Percentiles rank a stretch among this genome's conserved stretches.
phyloP scores from a whole-genome alignment of 2,888 invertebrate species.

The Oligia latruncula region DNA sequence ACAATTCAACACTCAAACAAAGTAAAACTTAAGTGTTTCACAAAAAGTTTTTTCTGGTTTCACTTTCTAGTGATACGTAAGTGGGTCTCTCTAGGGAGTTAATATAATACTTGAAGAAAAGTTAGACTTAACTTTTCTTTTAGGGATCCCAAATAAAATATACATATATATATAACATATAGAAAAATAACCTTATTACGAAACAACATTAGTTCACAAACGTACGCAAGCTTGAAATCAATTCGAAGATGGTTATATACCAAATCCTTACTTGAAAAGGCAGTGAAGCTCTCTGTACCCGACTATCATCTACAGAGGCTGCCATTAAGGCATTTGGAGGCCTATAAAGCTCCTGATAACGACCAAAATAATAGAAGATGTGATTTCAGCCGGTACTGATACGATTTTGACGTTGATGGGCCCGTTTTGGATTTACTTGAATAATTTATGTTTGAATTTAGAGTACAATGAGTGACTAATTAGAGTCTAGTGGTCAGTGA shows the following conservation, averaged over 20 bases:
- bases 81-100: background rate
- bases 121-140: background rate
- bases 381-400: conserved; percentile 44
- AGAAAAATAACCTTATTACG: background rate
- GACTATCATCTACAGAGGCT: conserved; percentile 57
- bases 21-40: background rate
- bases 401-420: conserved; percentile 44
- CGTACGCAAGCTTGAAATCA: conserved; percentile 33
- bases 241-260: conserved; percentile 35
- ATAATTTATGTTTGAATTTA: conserved; percentile 20
- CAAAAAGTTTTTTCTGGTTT: conserved; percentile 10
- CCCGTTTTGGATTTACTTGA: conserved; percentile 6
- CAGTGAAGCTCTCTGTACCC: conserved; percentile 54
- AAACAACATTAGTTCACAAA: conserved; percentile 6
- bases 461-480: background rate
- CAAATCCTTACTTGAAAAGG: conserved; percentile 42
- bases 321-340: conserved; percentile 60
- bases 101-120: conserved; percentile 11
- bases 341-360: conserved; percentile 61
- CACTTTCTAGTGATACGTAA: background rate
- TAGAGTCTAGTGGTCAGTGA: no score
- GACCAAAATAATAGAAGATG: conserved; percentile 54
- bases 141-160: background rate
- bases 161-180: no score
- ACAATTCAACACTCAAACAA: conserved; percentile 15